These are phyloP conservation scores for rabbit (Oryctolagus cuniculus) DNA, from an alignment of 2,113 vertebrate species.

Conservation along the genomic window DNA sequence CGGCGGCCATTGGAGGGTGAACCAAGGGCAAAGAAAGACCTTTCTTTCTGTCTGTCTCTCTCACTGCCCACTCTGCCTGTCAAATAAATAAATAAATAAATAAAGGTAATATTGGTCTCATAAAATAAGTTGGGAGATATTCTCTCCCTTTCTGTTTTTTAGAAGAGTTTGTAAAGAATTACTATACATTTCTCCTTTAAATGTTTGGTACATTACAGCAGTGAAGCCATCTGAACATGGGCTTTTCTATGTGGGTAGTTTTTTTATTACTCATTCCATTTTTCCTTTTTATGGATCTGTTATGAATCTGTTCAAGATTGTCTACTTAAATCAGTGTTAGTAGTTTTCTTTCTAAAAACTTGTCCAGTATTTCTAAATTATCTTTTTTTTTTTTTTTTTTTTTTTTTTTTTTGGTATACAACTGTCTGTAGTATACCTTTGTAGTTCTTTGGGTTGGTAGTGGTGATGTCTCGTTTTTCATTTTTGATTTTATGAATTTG, in stretches of 20 bases:
- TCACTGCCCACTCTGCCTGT: no score
- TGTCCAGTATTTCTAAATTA: slow-evolving; percentile 11
- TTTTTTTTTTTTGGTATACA: not conserved
- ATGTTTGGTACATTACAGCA: not conserved
- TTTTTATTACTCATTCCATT: not conserved
- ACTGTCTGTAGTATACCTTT: not conserved
- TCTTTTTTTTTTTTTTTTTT: not conserved
- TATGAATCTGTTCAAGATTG: not conserved
- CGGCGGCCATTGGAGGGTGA: no score
- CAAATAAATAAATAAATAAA: no score
- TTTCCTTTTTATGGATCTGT: not conserved
- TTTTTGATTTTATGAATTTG: not conserved
- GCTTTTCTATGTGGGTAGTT: not conserved
- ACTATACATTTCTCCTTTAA: slow-evolving; percentile 15
- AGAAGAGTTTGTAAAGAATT: not conserved
- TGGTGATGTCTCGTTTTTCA: slow-evolving; percentile 2
- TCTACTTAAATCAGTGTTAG: not conserved
- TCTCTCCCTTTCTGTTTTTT: not conserved
- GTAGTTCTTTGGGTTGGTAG: not conserved
- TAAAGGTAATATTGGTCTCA: no score
- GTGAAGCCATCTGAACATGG: not conserved
- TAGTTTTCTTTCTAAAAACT: slow-evolving; percentile 47
- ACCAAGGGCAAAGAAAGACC: no score
- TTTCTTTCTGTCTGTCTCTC: no score
- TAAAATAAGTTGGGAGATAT: not conserved